phyloP scores from a whole-genome alignment of 2,888 invertebrate genomes.

The Stenchaetothrips biformis region DNA sequence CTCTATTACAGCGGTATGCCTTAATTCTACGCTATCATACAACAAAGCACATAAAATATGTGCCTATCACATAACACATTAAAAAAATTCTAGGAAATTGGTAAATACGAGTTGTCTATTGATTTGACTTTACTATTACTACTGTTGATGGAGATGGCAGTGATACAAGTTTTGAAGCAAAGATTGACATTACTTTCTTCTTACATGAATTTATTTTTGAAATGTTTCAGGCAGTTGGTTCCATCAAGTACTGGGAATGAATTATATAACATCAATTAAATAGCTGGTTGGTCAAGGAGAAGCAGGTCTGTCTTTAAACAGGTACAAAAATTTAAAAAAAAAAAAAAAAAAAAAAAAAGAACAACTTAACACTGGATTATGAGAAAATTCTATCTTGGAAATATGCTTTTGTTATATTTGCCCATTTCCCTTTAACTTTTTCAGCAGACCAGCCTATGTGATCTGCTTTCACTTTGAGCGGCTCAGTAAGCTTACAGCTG shows the following conservation, averaged over 20 bases:
- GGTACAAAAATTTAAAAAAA: slow-evolving; percentile 7
- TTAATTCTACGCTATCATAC: not conserved
- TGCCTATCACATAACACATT: slow-evolving; percentile 7
- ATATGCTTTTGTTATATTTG: not conserved
- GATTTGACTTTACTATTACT: slow-evolving; percentile 1
- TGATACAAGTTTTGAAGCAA: not conserved
- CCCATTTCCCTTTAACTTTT: too few relatives aligned
- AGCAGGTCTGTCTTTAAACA: not conserved
- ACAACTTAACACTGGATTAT: not conserved
- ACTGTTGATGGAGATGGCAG: slow-evolving; percentile 8
- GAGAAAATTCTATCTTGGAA: not conserved
- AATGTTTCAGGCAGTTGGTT: slow-evolving; percentile 10
- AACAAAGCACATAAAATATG: slow-evolving; percentile 8
- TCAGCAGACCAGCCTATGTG: too few relatives aligned
- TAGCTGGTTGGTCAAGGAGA: not conserved
- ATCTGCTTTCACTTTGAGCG: too few relatives aligned
- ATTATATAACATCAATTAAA: not conserved
- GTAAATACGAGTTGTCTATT: slow-evolving; percentile 1
- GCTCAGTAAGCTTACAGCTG: too few relatives aligned
- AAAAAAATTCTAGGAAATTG: slow-evolving; percentile 14
- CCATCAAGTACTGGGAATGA: not conserved
- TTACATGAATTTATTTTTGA: not conserved
- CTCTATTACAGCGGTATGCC: not conserved
- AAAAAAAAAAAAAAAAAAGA: slow-evolving; percentile 1
- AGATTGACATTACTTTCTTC: not conserved